These are phyloP conservation scores for Anas platyrhynchos DNA, from an alignment of 2,113 vertebrate species.

Conservation along the genomic window DNA sequence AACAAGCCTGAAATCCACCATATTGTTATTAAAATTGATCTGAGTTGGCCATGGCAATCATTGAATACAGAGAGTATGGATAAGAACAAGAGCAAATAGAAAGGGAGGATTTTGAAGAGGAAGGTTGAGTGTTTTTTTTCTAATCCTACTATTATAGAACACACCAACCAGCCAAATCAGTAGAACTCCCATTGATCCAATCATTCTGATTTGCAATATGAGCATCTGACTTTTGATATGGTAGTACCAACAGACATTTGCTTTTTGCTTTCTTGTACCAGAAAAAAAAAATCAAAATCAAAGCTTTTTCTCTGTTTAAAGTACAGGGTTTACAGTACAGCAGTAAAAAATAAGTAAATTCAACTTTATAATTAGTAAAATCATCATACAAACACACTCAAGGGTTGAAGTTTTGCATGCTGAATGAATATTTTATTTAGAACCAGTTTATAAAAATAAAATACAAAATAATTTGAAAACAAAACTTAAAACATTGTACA, in stretches of 20 bases:
- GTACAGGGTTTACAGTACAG: neutral
- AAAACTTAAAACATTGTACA: constrained; percentile 96
- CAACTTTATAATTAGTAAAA: neutral
- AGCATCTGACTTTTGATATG: neutral
- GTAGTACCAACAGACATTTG: neutral
- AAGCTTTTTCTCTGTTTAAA: neutral
- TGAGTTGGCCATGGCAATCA: neutral
- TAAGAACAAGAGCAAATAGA: neutral
- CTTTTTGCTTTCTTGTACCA: neutral
- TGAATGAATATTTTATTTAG: constrained; percentile 98
- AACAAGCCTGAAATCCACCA: neutral
- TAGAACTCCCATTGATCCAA: neutral
- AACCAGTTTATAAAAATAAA: constrained; percentile 99
- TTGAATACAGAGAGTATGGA: neutral
- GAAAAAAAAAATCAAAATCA: neutral
- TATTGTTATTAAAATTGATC: neutral
- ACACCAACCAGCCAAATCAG: neutral
- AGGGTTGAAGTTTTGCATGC: constrained; percentile 87
- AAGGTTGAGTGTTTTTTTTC: neutral
- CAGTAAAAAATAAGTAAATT: neutral
- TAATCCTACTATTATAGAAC: neutral
- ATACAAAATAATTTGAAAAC: constrained; percentile 99
- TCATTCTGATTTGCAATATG: neutral
- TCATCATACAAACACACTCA: constrained; percentile 51
- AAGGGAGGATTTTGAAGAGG: neutral